Base-by-base conservation (phyloP, 2,797 vertebrate genomes). In the Anguilla obscura region DNA sequence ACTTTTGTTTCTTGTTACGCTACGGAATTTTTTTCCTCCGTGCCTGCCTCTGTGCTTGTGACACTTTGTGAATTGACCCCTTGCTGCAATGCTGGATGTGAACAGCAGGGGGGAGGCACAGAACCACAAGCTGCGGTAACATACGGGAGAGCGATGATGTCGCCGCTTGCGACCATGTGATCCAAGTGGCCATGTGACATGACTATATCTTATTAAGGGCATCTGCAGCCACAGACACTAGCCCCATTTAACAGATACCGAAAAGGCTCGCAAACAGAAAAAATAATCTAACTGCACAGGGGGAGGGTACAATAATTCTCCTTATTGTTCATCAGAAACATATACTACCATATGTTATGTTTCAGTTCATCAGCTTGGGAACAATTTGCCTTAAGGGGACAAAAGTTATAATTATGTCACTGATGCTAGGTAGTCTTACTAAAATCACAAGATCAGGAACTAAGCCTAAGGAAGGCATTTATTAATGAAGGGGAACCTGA, bases 191-290 rank as follows among this genome's bases (percentile, higher is more conserved):
- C 79, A 82, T 82, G 79, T 76, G 74, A 76, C 40, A 56, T 86
- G 91, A 74, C 93, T 92, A 92, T 93, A 95, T 93, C 95, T 95
- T 94, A 95, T 90, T 91, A 50, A 45, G 93, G 93, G 92, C 90
- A 92, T 94, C 92, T 95, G 95, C 94, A 92, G 94, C 90, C 92
- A 93, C 95, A 92, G 94, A 91, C 93, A 93, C 94, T 90, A 94
- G 96, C 95, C 95, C 93, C 95, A 92, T 92, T 94, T 91, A 93
- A 94, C 93, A 90, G 94, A 89, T 18, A 69, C 4, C 45, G 0
- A n/a, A 79, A 88, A 74, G 45, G 91, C 71, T 91, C 5, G 50
- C 45, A n/a, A 50, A 82, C 33, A 33, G 69, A 82, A 50, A 50
- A 82, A 21, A 18, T 7, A 21, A 82, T 82, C 79, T 50, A 12